These are phyloP conservation scores for Tupiocoris notatus DNA, from an alignment of 2,888 invertebrate genomes.

Conservation along the genomic window DNA sequence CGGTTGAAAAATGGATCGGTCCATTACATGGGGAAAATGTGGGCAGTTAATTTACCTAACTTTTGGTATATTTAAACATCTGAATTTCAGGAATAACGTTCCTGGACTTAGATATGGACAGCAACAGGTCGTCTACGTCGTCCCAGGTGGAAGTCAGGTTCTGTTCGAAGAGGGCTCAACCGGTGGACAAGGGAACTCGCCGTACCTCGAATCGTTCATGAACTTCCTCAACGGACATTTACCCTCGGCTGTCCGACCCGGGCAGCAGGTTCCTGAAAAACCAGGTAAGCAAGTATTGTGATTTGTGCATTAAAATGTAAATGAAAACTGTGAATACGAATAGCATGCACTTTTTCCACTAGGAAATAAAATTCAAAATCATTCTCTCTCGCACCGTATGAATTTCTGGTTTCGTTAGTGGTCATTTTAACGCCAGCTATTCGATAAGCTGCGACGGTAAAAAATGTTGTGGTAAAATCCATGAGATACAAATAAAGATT, in stretches of 20 bases:
- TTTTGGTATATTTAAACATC: no score
- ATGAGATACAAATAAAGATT: no score
- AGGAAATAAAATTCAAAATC: neutral
- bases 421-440: no score
- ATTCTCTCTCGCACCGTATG: neutral
- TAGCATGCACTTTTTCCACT: no score
- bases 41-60: no score
- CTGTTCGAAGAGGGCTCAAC: constrained; percentile 45
- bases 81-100: constrained; percentile 44
- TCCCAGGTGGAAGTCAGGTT: constrained; percentile 42
- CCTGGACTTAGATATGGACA: constrained; percentile 42
- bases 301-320: neutral
- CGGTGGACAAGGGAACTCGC: constrained; percentile 31
- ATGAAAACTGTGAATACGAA: neutral
- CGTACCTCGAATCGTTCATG: constrained; percentile 28
- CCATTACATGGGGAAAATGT: no score
- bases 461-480: no score
- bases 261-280: constrained; percentile 8
- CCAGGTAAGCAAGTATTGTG: constrained; percentile 4
- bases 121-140: constrained; percentile 43
- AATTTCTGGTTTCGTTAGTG: neutral
- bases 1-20: no score
- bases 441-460: no score
- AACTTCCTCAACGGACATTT: constrained; percentile 31
- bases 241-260: neutral